Evolutionary conservation across 2,797 vertebrate species (phyloP).

Genomic region (Cuniculus paca): DNA sequence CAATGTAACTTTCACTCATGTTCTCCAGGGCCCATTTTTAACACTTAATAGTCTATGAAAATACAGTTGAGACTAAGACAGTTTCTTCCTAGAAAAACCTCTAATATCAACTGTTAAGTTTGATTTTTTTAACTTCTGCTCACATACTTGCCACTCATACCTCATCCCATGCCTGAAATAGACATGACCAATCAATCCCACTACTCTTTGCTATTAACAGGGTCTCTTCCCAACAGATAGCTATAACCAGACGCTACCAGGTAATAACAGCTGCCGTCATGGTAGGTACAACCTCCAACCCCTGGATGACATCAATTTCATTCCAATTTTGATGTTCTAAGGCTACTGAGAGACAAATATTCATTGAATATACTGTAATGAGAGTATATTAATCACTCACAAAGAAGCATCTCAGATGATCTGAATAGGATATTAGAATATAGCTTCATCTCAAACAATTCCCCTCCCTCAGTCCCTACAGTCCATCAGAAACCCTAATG

Average conservation of each 20-base stretch:
- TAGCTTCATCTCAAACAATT: neutral
- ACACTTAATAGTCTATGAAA: slow-evolving; percentile 23
- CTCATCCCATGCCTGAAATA: neutral
- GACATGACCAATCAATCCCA: slow-evolving; percentile 60
- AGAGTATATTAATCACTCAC: neutral
- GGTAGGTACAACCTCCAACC: neutral
- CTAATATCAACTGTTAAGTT: neutral
- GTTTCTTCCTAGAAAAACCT: slow-evolving; percentile 15
- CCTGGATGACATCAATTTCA: neutral
- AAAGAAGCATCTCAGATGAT: neutral
- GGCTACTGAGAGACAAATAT: neutral
- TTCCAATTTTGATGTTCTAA: slow-evolving; percentile 13
- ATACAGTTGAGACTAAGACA: slow-evolving; percentile 3
- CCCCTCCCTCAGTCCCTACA: neutral
- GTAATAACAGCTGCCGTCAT: neutral
- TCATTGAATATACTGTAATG: neutral
- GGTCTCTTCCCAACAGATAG: neutral
- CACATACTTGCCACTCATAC: neutral
- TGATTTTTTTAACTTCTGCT: neutral
- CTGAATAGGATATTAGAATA: neutral
- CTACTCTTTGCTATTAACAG: neutral
- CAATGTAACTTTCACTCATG: neutral
- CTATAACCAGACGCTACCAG: neutral
- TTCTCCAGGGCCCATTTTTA: neutral
- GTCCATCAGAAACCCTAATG: neutral